These are phyloP conservation scores for Cephus pygmeus DNA, from an alignment of 2,888 invertebrate genomes.

Conservation along the genomic window DNA sequence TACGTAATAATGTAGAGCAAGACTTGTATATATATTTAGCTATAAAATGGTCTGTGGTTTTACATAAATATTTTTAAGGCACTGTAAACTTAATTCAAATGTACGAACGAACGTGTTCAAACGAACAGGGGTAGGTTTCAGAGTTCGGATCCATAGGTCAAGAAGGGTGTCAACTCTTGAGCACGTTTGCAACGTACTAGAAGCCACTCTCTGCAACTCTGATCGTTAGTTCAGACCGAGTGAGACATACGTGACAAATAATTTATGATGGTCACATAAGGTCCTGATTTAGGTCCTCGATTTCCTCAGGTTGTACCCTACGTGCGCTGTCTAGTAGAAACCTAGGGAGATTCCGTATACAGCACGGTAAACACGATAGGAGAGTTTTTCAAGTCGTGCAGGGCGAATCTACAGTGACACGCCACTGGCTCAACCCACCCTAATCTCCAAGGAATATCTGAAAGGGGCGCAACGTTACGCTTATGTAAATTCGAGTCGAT, in stretches of 20 bases:
- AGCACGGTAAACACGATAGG: not conserved
- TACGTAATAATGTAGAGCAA: not conserved
- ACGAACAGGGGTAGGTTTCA: not conserved
- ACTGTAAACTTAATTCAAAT: not conserved
- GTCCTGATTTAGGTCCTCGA: not conserved
- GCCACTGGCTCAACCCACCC: constrained; percentile 41
- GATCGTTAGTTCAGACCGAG: not conserved
- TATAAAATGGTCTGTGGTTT: not conserved
- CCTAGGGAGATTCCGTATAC: not conserved
- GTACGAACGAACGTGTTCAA: not conserved
- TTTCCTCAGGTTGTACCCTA: not conserved
- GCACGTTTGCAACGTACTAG: not conserved
- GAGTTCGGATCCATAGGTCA: not conserved
- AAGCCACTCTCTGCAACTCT: not conserved
- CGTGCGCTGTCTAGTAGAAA: not conserved
- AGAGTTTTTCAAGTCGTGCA: constrained; percentile 11
- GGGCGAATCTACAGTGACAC: constrained; percentile 48
- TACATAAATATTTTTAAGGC: not conserved
- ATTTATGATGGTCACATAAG: not conserved
- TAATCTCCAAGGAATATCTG: constrained; percentile 33
- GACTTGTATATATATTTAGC: not conserved
- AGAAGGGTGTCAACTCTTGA: not conserved
- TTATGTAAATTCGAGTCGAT: not conserved
- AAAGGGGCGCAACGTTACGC: constrained; percentile 17
- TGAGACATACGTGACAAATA: not conserved